Evolutionary conservation across 2,113 vertebrate species (phyloP).

Genomic region (Oenanthe melanoleuca): DNA sequence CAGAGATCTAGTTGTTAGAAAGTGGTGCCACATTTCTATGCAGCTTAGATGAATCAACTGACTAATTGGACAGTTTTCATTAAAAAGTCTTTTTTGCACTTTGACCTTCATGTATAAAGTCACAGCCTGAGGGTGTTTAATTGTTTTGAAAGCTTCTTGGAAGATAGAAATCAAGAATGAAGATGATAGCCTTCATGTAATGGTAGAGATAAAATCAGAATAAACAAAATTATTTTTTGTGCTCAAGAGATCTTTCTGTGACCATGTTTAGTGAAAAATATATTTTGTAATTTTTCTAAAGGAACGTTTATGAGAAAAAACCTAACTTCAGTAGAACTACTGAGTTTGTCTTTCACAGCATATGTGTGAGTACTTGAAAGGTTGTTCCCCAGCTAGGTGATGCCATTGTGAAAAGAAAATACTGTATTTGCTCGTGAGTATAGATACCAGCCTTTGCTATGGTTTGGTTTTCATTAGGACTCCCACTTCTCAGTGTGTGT

Average conservation of each 20-base stretch:
- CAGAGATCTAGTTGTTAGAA: neutral
- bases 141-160: neutral
- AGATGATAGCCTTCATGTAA: neutral
- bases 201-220: neutral
- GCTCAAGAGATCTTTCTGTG: neutral
- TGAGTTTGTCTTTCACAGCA: neutral
- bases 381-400: neutral
- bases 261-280: accelerated
- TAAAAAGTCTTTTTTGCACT: neutral
- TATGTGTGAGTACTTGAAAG: neutral
- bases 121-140: neutral
- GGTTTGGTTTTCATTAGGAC: neutral
- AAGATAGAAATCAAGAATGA: conserved; percentile 5
- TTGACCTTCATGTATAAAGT: neutral
- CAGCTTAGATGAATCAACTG: neutral
- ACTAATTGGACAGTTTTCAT: neutral
- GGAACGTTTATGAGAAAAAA: neutral
- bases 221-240: neutral
- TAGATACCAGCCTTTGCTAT: neutral
- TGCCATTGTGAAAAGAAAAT: neutral
- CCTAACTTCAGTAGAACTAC: accelerated
- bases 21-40: neutral
- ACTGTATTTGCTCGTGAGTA: neutral
- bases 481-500: neutral
- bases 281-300: neutral